These are phyloP conservation scores for Drymodes brunneopygia DNA, from an alignment of 2,113 vertebrate species.

Conservation along the genomic window DNA sequence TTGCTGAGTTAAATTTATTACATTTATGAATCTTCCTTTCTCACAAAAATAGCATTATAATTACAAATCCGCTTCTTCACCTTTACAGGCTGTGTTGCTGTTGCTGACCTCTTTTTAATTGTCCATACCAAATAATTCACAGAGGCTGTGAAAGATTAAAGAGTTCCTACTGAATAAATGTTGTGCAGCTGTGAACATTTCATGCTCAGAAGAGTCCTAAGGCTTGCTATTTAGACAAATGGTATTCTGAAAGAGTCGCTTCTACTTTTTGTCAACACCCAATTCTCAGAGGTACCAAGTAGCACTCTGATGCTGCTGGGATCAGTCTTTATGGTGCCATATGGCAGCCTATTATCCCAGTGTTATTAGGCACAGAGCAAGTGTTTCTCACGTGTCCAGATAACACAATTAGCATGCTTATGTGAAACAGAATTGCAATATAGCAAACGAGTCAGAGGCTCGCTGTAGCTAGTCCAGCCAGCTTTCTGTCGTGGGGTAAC, in stretches of 20 bases:
- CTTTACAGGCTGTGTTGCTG: background rate
- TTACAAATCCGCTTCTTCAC: background rate
- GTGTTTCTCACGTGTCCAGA: background rate
- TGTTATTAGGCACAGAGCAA: slow-evolving; percentile 8
- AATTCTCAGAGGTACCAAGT: background rate
- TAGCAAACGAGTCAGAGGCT: background rate
- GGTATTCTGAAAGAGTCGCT: background rate
- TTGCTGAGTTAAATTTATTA: background rate
- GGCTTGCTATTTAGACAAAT: slow-evolving; percentile 16
- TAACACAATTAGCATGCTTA: slow-evolving; percentile 16
- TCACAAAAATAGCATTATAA: background rate
- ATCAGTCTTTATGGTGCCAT: slow-evolving; percentile 4
- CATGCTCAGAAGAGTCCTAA: background rate
- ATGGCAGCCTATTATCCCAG: slow-evolving; percentile 23
- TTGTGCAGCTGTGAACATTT: background rate
- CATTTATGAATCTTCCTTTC: background rate
- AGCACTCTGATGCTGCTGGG: background rate
- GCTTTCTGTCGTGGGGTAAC: too few relatives aligned
- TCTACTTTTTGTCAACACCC: background rate
- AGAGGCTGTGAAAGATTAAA: background rate
- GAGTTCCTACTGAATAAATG: background rate
- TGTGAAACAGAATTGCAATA: background rate
- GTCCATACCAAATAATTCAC: background rate
- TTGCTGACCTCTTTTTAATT: background rate
- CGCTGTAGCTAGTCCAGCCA: background rate